Evolutionary conservation across 1,140 invertebrate genomes (phyloP), one percentile per base, ranked within the genome.

Genomic region (Drosophila insularis): DNA sequence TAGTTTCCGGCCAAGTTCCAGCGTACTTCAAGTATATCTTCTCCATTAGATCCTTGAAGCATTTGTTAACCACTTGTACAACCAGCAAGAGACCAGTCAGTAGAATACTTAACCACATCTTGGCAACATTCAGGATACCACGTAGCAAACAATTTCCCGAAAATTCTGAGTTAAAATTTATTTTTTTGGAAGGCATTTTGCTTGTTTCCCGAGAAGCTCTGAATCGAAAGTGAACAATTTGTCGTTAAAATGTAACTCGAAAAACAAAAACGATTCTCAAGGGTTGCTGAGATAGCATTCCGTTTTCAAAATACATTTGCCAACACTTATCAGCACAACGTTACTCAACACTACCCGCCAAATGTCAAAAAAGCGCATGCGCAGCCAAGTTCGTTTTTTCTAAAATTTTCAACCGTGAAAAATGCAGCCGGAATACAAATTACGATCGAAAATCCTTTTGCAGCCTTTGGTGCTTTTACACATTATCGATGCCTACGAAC

Each of bases 381-480:
- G 72, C 81, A 74, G 73, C 81, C 64, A 68, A 78, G 53, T 78
- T 85, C 54, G 17, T 11, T 50, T 19, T 10, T n/a, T 50, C 7
- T 35, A 35, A 13, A 8, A 19, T n/a, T 19, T 35, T 6, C 5
- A 7, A 63, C 39, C 53, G 19, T 40, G 19, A 27, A 7, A 4
- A 43, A 77, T 77, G 74, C 77, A 71, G 17, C 46, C 73, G 8
- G 59, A 74, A 31, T 84, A 68, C 6, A 74, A 54, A 50, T 10
- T 89, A 11, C 60, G 60, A 8, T 14, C 74, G 21, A 80, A 80
- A 35, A 74, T 89, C 40, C 55, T 67, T 27, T n/a, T 89, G 2
- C 70, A 85, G 13, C 84, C 85, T 0, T n/a, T 89, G 39, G 84
- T 89, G 14, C 23, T 89, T 2, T 89, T 89, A 23, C 85, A 89